phyloP scores from a whole-genome alignment of 2,113 vertebrate genomes.

The Neotoma lepida region DNA sequence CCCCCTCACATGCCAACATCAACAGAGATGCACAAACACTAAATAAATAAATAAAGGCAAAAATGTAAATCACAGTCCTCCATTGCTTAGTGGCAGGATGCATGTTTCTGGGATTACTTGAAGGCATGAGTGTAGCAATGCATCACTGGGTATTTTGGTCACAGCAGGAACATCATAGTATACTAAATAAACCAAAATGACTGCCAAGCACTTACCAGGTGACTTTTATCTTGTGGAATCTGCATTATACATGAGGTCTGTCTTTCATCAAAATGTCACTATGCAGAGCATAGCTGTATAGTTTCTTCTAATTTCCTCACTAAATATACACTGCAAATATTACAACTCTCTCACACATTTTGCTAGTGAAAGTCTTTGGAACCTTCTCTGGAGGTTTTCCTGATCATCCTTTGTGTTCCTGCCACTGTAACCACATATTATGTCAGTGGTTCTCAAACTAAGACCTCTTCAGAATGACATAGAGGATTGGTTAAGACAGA shows the following conservation, averaged over 20 bases:
- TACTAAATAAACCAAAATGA: background rate
- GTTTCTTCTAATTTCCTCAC: background rate
- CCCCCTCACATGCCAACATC: background rate
- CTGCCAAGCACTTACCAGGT: background rate
- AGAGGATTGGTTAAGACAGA: background rate
- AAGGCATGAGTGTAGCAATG: background rate
- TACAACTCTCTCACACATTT: background rate
- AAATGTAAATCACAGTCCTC: background rate
- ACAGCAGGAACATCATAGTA: background rate
- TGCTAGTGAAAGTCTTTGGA: background rate
- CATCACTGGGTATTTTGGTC: background rate
- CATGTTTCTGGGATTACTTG: background rate
- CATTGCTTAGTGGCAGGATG: background rate
- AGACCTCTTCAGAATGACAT: background rate
- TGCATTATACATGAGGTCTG: background rate
- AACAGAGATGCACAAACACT: background rate
- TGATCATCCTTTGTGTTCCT: background rate
- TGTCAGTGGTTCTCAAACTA: background rate
- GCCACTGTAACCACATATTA: background rate
- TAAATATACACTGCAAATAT: background rate
- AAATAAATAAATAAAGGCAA: background rate
- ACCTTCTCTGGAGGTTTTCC: background rate
- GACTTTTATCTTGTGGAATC: background rate
- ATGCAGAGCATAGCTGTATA: background rate
- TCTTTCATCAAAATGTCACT: background rate